Conservation (phyloP, 2,888 invertebrate species). For the Cosmorhoe ocellata region DNA sequence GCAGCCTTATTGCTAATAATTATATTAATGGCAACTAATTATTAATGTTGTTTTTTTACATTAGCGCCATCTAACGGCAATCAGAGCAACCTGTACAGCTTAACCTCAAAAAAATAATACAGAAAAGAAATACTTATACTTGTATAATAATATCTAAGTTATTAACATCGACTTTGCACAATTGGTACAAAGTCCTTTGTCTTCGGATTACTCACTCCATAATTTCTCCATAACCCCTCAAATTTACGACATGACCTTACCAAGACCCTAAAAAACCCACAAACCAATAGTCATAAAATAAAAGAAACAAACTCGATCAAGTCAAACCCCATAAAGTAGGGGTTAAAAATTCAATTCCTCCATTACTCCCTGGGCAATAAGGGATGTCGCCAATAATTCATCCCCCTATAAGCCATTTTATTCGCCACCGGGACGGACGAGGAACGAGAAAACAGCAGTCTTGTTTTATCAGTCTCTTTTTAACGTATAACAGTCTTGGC, state of each 20-base stretch:
- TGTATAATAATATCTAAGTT: too few species aligned
- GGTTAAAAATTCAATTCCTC: slow-evolving; percentile 37
- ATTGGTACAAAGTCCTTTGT: too few species aligned
- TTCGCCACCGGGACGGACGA: neutral
- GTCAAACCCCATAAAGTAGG: slow-evolving; percentile 19
- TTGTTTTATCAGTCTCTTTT: too few species aligned
- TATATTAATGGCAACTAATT: too few species aligned
- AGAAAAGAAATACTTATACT: too few species aligned
- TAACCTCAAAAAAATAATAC: too few species aligned
- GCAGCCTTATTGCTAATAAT: too few species aligned
- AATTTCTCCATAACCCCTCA: slow-evolving; percentile 4
- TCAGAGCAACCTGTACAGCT: too few species aligned
- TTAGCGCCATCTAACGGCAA: too few species aligned
- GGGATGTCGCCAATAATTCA: slow-evolving; percentile 34
- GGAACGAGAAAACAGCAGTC: neutral
- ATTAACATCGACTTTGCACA: too few species aligned
- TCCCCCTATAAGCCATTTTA: slow-evolving; percentile 19
- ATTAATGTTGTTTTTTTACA: too few species aligned
- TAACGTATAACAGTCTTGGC: too few species aligned
- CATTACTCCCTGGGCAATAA: slow-evolving; percentile 35
- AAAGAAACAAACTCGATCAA: slow-evolving; percentile 24
- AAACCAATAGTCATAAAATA: slow-evolving; percentile 15
- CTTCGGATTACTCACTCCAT: slow-evolving; percentile 3
- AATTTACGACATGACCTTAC: slow-evolving; percentile 5
- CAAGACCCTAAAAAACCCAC: slow-evolving; percentile 17